phyloP scores from a whole-genome alignment of 2,113 vertebrate species.

The Perca schrenkii region DNA sequence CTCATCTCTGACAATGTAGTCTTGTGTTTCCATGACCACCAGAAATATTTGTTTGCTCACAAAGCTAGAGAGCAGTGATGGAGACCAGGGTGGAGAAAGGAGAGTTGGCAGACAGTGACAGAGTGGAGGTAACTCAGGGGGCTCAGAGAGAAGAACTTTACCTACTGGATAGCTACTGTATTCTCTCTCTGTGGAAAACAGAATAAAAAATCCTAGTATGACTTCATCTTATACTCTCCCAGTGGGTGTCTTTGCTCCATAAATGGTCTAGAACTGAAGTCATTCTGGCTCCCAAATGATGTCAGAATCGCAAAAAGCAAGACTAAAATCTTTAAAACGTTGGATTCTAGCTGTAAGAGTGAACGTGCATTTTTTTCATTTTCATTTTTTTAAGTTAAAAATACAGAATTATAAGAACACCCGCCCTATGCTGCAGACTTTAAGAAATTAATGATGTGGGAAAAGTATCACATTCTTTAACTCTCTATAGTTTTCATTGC shows the following conservation, averaged over 20 bases:
- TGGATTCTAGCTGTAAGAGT: background rate
- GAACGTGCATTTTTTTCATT: background rate
- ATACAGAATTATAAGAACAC: background rate
- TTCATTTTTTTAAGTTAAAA: too few relatives aligned
- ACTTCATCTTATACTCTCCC: background rate
- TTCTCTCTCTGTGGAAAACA: background rate
- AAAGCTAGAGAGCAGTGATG: background rate
- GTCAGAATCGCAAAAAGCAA: background rate
- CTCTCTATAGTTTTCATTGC: too few relatives aligned
- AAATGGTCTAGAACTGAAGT: slow-evolving; percentile 4
- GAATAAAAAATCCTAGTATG: background rate
- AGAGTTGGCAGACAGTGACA: slow-evolving; percentile 10
- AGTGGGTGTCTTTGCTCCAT: background rate
- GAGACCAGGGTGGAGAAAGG: background rate
- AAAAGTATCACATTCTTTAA: background rate
- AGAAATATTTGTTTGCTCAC: background rate
- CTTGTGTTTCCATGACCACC: slow-evolving; percentile 9
- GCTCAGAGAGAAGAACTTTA: background rate
- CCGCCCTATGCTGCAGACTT: too few relatives aligned
- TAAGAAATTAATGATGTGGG: background rate
- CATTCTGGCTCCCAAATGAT: background rate
- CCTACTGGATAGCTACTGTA: background rate
- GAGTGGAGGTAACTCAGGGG: background rate
- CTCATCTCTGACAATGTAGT: slow-evolving; percentile 25
- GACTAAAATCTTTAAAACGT: background rate